Evolutionary conservation across 1,140 invertebrate species (phyloP).

Genomic region (Zaprionus africanus): DNA sequence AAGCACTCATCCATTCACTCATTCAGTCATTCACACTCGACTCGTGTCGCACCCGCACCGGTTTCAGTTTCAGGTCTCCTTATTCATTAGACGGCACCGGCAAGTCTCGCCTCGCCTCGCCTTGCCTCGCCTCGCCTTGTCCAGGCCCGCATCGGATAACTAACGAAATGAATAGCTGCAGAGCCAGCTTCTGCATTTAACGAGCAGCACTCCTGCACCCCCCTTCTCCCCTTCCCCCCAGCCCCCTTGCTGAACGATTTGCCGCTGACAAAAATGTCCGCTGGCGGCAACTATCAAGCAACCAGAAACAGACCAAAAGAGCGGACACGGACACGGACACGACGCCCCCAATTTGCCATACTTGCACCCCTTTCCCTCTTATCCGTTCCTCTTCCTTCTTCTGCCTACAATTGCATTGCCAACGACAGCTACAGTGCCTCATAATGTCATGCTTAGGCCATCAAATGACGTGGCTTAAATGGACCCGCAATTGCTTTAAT

Average conservation of each 20-base stretch:
- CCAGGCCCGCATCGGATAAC: constrained; percentile 43
- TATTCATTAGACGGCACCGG: constrained; percentile 47
- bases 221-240: too few species aligned
- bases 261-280: constrained; percentile 35
- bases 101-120: background rate
- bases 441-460: constrained; percentile 27
- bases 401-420: background rate
- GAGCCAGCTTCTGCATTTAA: constrained; percentile 29
- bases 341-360: background rate
- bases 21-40: constrained; percentile 41
- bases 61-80: constrained; percentile 43
- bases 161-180: constrained; percentile 48
- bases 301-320: constrained; percentile 2
- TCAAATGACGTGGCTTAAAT: constrained; percentile 23
- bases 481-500: constrained; percentile 13
- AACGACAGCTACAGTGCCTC: background rate
- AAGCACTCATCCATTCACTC: constrained; percentile 26
- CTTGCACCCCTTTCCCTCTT: background rate
- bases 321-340: background rate
- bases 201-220: constrained; percentile 9
- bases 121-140: too few species aligned
- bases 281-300: constrained; percentile 12
- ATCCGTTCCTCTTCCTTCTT: background rate
- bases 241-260: constrained; percentile 18
- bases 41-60: constrained; percentile 30